Conservation (phyloP, 2,113 vertebrate species). For the Pygoscelis antarcticus region DNA sequence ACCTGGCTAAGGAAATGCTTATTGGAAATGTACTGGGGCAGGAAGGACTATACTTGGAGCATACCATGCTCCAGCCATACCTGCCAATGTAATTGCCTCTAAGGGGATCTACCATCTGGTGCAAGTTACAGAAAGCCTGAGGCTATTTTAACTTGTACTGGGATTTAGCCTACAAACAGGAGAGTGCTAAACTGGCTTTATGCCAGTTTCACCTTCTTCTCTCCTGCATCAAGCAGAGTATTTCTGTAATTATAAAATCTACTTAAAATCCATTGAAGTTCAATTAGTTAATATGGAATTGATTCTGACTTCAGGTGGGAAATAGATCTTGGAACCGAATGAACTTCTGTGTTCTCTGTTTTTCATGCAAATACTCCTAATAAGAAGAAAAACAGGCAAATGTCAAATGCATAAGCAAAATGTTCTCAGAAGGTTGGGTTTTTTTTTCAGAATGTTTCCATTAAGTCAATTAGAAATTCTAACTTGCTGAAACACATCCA, state of each 20-base stretch:
- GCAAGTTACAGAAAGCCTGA: constrained; percentile 40
- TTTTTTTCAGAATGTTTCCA: not conserved
- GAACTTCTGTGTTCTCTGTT: not conserved
- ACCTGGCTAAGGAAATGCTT: constrained; percentile 7
- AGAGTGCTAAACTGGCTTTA: not conserved
- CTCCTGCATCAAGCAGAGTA: not conserved
- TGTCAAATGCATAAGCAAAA: not conserved
- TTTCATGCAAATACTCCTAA: not conserved
- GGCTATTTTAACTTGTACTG: constrained; percentile 26
- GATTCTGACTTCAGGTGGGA: constrained; percentile 34
- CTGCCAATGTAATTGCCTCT: constrained; percentile 43
- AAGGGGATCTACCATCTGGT: constrained; percentile 56
- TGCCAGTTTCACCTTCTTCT: constrained; percentile 5
- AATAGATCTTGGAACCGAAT: constrained; percentile 1
- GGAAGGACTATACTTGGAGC: constrained; percentile 29
- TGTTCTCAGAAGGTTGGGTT: not conserved
- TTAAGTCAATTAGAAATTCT: constrained; percentile 45
- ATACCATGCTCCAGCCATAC: not conserved
- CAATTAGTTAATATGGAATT: constrained; percentile 24
- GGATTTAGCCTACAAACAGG: not conserved
- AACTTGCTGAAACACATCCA: constrained; percentile 32
- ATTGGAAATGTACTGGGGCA: constrained; percentile 23
- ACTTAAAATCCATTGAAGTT: constrained; percentile 16
- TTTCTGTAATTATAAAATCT: constrained; percentile 5
- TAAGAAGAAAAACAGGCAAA: constrained; percentile 4